Conservation (phyloP, 1,140 invertebrate genomes). For the Leucophenga varia region DNA sequence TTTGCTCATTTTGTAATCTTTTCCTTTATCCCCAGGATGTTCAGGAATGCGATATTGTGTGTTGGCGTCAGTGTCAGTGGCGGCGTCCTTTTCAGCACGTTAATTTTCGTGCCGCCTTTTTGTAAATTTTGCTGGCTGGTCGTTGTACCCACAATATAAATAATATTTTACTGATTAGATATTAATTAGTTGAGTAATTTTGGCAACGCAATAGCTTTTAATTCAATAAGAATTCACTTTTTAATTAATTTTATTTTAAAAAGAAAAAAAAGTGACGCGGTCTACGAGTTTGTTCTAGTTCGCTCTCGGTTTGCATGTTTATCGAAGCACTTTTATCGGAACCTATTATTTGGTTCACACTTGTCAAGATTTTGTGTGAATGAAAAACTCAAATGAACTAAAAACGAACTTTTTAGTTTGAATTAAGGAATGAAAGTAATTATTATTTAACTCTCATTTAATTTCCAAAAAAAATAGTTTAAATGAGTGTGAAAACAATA, state of each 20-base stretch:
- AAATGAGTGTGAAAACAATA: no score
- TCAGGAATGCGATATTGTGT: slow-evolving; percentile 14
- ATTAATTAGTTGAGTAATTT: neutral
- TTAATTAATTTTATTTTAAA: slow-evolving; percentile 25
- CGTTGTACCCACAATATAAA: no score
- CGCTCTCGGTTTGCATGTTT: neutral
- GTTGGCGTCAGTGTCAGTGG: slow-evolving; percentile 8
- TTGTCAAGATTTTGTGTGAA: no score
- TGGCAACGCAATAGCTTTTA: neutral
- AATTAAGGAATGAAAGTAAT: no score
- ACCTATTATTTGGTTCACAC: no score
- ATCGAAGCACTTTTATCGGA: neutral
- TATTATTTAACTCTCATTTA: no score
- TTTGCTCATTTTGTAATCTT: slow-evolving; percentile 44
- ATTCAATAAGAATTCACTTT: slow-evolving; percentile 9
- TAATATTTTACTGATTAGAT: neutral
- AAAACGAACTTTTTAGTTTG: no score
- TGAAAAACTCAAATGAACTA: no score
- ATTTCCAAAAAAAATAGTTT: no score
- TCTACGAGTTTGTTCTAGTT: slow-evolving; percentile 17
- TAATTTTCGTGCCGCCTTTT: neutral
- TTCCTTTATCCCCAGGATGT: neutral
- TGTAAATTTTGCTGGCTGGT: neutral
- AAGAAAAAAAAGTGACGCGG: slow-evolving; percentile 37
- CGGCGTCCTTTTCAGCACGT: slow-evolving; percentile 23